Percentiles rank a stretch among this genome's conserved stretches.
Conservation (phyloP, 2,113 vertebrate species). For the Entomyzon cyanotis region DNA sequence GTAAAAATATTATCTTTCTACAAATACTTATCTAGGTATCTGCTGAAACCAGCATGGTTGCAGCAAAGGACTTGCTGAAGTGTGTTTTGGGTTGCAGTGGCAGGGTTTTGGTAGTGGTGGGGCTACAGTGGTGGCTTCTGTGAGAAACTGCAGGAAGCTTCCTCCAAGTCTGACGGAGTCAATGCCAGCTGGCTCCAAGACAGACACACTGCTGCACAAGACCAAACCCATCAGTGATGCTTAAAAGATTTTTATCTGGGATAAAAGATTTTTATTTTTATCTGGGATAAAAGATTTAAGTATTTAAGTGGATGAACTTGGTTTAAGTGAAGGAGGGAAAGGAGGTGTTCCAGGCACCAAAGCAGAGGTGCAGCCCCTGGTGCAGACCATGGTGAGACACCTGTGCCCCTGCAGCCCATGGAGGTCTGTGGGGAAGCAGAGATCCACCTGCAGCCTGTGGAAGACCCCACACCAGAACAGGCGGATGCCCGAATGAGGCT, state of each 20-base stretch:
- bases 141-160: background rate
- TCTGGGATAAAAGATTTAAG: background rate
- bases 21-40: background rate
- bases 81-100: rapidly evolving
- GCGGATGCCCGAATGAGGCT: background rate
- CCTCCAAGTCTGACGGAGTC: no score
- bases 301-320: background rate
- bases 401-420: background rate
- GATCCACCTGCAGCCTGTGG: background rate
- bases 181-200: background rate
- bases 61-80: background rate
- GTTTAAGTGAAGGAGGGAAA: rapidly evolving
- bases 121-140: background rate
- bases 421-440: background rate
- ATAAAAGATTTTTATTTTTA: background rate
- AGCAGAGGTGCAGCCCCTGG: background rate
- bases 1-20: background rate
- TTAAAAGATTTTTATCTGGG: background rate
- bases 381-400: background rate
- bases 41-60: background rate
- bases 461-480: background rate
- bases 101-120: background rate
- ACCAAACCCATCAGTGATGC: background rate
- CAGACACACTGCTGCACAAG: background rate
- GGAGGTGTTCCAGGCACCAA: background rate